Percentiles rank a stretch among this genome's conserved stretches.
phyloP scores from a whole-genome alignment of 1,140 invertebrate genomes.

The Latrodectus geometricus region DNA sequence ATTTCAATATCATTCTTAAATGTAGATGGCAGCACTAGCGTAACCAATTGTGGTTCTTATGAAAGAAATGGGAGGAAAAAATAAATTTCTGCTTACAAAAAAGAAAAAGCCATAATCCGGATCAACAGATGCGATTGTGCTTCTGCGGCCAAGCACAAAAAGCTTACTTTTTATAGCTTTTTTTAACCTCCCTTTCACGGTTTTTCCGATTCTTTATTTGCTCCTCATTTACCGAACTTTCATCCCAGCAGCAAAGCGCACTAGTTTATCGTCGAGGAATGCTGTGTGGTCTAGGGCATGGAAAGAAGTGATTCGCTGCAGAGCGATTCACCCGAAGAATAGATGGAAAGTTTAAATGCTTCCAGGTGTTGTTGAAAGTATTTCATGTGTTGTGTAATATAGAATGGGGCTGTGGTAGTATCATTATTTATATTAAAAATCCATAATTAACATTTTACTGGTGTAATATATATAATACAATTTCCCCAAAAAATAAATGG shows the following conservation, averaged over 20 bases:
- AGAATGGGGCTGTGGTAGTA: too few relatives aligned
- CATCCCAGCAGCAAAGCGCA: not conserved
- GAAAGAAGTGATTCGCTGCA: not conserved
- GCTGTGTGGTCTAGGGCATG: not conserved
- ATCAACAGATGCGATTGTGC: slow-evolving; percentile 53
- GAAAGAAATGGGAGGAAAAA: not conserved
- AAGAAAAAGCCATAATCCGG: slow-evolving; percentile 51
- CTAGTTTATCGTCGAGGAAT: not conserved
- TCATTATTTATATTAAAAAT: too few relatives aligned
- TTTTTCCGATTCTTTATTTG: slow-evolving; percentile 26
- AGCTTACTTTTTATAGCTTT: slow-evolving; percentile 15
- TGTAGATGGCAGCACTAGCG: slow-evolving; percentile 50
- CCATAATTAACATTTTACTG: too few relatives aligned
- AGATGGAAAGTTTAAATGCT: not conserved
- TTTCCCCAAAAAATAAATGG: too few relatives aligned
- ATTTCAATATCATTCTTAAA: too few relatives aligned
- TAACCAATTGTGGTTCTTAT: not conserved
- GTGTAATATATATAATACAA: too few relatives aligned
- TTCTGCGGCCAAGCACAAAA: slow-evolving; percentile 48
- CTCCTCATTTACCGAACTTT: not conserved
- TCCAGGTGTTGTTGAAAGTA: not conserved
- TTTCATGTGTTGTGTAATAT: not conserved
- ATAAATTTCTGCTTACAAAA: not conserved
- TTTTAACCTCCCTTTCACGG: slow-evolving; percentile 7
- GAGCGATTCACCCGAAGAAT: not conserved